Base-by-base conservation (phyloP, 1,140 invertebrate species). In the Papilio dardanus region DNA sequence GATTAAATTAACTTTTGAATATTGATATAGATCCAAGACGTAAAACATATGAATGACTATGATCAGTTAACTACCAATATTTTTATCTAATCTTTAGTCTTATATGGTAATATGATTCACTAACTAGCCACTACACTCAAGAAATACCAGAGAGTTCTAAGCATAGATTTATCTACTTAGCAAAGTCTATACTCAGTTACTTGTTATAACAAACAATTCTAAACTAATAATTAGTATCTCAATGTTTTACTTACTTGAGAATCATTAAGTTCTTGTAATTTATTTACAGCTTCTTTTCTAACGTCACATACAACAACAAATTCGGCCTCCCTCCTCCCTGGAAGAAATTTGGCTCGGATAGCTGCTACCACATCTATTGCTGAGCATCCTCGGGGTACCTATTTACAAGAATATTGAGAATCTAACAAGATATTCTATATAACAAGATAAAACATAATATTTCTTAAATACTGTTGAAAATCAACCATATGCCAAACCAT, bases 181-280 rank as follows among this genome's bases (percentile, higher is more conserved):
- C n/a, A 5, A 46, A 46, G 42, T 46, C 42, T 19, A n/a, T 12
- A 37, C 35, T 1, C 8, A 7, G 42, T 16, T 19, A 46, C 5
- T n/a, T 19, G 16, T 46, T 7, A 19, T 1, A 46, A 1, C 6
- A 46, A 46, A 46, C n/a, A 46, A 37, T 12, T 14, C 14, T 1
- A 37, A 10, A 12, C 8, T 37, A 5, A 2, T 0, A 12, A n/a
- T 46, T 19, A 46, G 42, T n/a, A 46, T 3, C 16, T 19, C 33
- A 74, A 73, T 69, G 31, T 76, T 24, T 33, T 40, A 86, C 84
- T 91, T 94, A 97, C 97, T 95, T 98, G 97, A 86, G 97, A 96
- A 95, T 97, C 96, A 94, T 98, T 97, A 35, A 98, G 92, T 92
- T 98, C 97, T 84, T 97, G 95, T 79, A 98, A 95, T 83, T 97